A percentile compares a stretch with the other conserved stretches of the same genome.
Conservation (phyloP, 1,140 invertebrate species). For the Protaetia brevitarsis region DNA sequence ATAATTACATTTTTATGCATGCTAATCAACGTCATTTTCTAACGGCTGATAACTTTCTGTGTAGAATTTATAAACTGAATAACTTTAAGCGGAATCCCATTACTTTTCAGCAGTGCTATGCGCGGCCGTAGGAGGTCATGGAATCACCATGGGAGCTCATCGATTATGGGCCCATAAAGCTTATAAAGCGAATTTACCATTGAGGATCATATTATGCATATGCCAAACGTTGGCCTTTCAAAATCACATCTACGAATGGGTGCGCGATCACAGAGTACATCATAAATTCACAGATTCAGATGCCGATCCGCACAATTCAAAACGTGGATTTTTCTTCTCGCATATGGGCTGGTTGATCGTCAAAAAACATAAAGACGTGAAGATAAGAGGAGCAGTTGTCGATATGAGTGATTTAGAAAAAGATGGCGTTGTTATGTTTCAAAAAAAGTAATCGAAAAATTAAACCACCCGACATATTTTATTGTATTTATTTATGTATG, state of each 20-base stretch:
- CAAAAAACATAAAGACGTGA: conserved; percentile 62
- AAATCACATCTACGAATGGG: conserved; percentile 74
- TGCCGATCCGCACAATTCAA: conserved; percentile 86
- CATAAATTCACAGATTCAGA: conserved; percentile 91
- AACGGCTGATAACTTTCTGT: too few relatives aligned
- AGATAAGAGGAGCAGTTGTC: conserved; percentile 61
- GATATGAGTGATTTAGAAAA: conserved; percentile 67
- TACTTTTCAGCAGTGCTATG: too few relatives aligned
- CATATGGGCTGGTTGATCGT: conserved; percentile 64
- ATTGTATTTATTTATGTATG: background rate
- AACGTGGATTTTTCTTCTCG: conserved; percentile 58
- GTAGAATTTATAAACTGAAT: too few relatives aligned
- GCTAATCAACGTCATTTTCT: too few relatives aligned
- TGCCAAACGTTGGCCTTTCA: conserved; percentile 47
- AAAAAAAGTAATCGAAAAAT: conserved; percentile 52
- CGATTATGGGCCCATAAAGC: conserved; percentile 66
- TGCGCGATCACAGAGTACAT: conserved; percentile 83
- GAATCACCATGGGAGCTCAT: conserved; percentile 66
- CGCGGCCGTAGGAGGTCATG: conserved; percentile 3
- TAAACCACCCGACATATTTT: background rate
- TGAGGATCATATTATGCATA: conserved; percentile 57
- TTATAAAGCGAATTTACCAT: conserved; percentile 64
- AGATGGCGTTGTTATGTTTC: conserved; percentile 70
- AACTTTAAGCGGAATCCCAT: too few relatives aligned
- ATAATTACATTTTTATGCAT: too few relatives aligned